These are phyloP conservation scores for Mustela nigripes DNA, from an alignment of 2,113 vertebrate species.

Conservation along the genomic window DNA sequence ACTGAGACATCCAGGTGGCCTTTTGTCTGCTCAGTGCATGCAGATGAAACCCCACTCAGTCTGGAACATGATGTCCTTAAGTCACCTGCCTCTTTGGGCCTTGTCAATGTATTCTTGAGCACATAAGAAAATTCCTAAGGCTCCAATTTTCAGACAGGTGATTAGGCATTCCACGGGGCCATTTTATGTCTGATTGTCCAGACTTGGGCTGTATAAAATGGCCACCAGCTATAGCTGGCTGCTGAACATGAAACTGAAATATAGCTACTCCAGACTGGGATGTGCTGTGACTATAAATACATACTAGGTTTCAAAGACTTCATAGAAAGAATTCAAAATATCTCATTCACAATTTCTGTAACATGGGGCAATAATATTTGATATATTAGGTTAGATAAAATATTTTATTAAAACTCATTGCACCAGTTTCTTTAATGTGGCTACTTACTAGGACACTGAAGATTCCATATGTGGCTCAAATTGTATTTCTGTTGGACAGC, in stretches of 20 bases:
- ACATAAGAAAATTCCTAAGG: not conserved
- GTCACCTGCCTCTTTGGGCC: not conserved
- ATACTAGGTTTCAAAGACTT: not conserved
- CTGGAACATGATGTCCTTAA: not conserved
- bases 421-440: slow-evolving; percentile 43
- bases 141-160: not conserved
- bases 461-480: not conserved
- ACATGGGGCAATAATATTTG: not conserved
- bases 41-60: not conserved
- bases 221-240: not conserved
- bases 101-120: not conserved
- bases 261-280: not conserved
- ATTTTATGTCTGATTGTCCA: not conserved
- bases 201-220: not conserved
- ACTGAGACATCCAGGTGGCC: not conserved
- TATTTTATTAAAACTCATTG: slow-evolving; percentile 27
- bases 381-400: not conserved
- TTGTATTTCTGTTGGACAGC: not conserved
- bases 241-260: not conserved
- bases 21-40: not conserved
- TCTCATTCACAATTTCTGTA: slow-evolving; percentile 22
- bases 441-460: not conserved
- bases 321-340: not conserved
- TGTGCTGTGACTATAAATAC: not conserved
- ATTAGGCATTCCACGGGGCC: not conserved